A percentile compares a stretch with the other conserved stretches of the same genome.
Conservation (phyloP, 2,113 vertebrate genomes). For the Nothoprocta perdicaria region DNA sequence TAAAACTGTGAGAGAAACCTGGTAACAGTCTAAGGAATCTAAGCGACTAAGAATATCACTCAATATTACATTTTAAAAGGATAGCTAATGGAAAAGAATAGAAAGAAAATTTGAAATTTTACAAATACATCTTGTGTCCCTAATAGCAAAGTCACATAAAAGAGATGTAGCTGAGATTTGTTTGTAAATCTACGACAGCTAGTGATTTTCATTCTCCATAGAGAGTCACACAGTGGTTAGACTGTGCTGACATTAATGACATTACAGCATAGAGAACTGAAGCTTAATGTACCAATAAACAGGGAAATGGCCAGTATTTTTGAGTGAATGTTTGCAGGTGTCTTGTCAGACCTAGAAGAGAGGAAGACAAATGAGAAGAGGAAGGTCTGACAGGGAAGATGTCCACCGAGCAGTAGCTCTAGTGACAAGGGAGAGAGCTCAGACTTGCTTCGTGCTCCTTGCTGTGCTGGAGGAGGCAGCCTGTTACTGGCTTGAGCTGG, state of each 20-base stretch:
- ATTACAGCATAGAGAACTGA: background rate
- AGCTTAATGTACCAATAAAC: background rate
- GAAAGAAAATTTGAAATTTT: background rate
- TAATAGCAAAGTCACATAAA: background rate
- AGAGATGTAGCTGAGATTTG: background rate
- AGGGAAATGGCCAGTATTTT: background rate
- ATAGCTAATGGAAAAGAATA: background rate
- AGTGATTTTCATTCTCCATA: background rate
- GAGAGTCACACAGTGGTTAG: accelerated
- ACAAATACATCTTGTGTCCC: background rate
- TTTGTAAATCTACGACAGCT: background rate
- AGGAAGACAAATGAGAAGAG: background rate
- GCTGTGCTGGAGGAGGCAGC: background rate
- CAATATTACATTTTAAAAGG: background rate
- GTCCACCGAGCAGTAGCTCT: background rate
- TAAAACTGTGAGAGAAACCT: background rate
- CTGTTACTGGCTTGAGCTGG: background rate
- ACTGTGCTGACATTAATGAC: background rate
- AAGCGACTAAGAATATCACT: background rate
- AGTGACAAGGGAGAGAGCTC: background rate
- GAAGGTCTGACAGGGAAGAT: background rate
- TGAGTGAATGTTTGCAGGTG: background rate
- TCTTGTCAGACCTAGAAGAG: background rate
- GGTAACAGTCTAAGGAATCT: background rate
- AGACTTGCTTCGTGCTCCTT: background rate